phyloP scores from a whole-genome alignment of 2,113 vertebrate genomes.

The Muscicapa adusta region DNA sequence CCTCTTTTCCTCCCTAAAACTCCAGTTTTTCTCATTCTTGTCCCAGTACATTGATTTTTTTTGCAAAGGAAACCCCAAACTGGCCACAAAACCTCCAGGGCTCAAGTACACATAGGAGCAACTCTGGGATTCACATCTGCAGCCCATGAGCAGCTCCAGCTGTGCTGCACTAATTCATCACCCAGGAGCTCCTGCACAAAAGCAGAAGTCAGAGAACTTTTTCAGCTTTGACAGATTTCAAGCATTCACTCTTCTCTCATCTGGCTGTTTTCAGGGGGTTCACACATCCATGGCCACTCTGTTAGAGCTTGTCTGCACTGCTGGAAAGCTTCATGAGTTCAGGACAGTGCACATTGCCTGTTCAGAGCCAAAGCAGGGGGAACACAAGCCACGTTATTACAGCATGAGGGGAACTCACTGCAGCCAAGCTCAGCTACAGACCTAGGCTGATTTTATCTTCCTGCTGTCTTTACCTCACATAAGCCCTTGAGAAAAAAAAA shows the following conservation, averaged over 20 bases:
- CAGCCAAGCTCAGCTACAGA: background rate
- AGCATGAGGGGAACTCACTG: background rate
- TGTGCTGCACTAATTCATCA: background rate
- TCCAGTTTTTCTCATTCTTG: background rate
- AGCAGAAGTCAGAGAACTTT: background rate
- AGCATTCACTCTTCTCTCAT: background rate
- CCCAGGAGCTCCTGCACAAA: slow-evolving; percentile 8
- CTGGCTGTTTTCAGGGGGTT: slow-evolving; percentile 14
- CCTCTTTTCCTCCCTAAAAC: background rate
- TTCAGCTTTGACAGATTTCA: slow-evolving; percentile 28
- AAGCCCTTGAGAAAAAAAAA: background rate
- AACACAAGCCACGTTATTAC: background rate
- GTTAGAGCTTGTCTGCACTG: slow-evolving; percentile 22
- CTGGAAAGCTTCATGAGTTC: slow-evolving; percentile 44
- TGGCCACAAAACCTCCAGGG: background rate
- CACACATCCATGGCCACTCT: background rate
- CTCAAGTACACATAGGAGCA: accelerated
- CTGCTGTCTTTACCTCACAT: background rate
- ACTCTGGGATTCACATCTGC: background rate
- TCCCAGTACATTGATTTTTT: background rate
- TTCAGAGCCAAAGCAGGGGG: background rate
- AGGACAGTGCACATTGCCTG: slow-evolving; percentile 10
- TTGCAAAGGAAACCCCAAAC: background rate
- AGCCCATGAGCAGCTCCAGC: background rate
- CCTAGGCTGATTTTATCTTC: background rate